Conservation (phyloP, 2,797 vertebrate species). For the Cephalopachus bancanus region DNA sequence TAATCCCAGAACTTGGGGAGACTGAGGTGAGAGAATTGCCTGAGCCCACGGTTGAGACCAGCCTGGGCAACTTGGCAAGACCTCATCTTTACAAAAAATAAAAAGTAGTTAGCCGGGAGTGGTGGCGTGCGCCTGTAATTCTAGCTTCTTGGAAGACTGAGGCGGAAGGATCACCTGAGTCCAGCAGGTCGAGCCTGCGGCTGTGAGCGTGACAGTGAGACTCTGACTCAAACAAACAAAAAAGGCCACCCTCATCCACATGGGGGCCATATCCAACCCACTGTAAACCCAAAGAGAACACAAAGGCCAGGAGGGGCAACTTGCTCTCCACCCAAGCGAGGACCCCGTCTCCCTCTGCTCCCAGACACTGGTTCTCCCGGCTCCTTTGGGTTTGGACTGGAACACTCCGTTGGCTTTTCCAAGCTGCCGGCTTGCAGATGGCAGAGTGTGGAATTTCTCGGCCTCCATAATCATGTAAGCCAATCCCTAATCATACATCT, state of each 20-base stretch:
- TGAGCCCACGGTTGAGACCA: too few species aligned
- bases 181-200: too few species aligned
- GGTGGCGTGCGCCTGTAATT: too few species aligned
- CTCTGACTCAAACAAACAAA: neutral
- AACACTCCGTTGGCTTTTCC: neutral
- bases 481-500: neutral
- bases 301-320: neutral
- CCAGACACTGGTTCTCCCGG: neutral
- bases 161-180: too few species aligned
- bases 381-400: neutral
- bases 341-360: neutral
- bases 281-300: neutral
- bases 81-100: too few species aligned
- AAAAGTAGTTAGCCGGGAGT: too few species aligned
- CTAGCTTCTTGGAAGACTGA: too few species aligned
- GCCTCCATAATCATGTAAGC: neutral
- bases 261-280: neutral
- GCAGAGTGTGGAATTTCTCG: neutral
- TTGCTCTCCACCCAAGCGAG: neutral
- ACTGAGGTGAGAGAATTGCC: too few species aligned
- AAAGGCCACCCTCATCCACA: neutral
- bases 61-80: too few species aligned
- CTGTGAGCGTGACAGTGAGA: too few species aligned
- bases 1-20: too few species aligned
- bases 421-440: neutral